Percentiles rank a stretch among this genome's conserved stretches.
Evolutionary conservation across 2,797 vertebrate species (phyloP).

Genomic region (Pipistrellus pygmaeus): DNA sequence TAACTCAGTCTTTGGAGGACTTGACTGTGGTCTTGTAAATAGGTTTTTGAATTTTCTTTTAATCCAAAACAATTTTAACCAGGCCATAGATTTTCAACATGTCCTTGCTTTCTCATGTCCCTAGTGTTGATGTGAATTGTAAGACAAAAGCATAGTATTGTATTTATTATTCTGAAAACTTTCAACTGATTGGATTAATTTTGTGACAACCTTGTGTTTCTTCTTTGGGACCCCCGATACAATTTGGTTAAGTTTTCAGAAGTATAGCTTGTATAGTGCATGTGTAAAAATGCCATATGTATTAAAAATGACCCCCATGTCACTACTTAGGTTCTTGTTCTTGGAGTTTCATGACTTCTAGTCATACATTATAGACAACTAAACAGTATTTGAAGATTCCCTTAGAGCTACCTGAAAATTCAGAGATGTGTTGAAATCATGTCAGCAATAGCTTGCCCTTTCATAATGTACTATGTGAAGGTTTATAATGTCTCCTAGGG

Average conservation of each 20-base stretch:
- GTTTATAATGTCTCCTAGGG: constrained; percentile 79
- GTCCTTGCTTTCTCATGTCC: neutral
- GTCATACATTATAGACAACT: constrained; percentile 41
- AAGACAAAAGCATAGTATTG: neutral
- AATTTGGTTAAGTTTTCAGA: constrained; percentile 18
- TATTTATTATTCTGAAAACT: constrained; percentile 18
- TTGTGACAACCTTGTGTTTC: neutral
- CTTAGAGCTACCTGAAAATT: constrained; percentile 67
- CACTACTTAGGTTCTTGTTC: constrained; percentile 19
- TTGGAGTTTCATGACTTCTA: constrained; percentile 55
- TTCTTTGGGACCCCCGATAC: neutral
- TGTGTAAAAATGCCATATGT: constrained; percentile 32
- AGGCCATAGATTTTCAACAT: neutral
- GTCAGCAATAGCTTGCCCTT: constrained; percentile 55
- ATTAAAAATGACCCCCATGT: constrained; percentile 24
- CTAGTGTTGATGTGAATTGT: neutral
- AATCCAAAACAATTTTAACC: constrained; percentile 7
- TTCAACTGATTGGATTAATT: constrained; percentile 36
- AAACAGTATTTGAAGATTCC: constrained; percentile 34
- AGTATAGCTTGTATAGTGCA: neutral
- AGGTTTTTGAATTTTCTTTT: neutral
- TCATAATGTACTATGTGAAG: constrained; percentile 63
- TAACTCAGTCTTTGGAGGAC: neutral
- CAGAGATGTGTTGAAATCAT: constrained; percentile 66
- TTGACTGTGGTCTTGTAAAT: constrained; percentile 13